Evolutionary conservation across 2,113 vertebrate genomes (phyloP).

Genomic region (Corvus hawaiiensis): DNA sequence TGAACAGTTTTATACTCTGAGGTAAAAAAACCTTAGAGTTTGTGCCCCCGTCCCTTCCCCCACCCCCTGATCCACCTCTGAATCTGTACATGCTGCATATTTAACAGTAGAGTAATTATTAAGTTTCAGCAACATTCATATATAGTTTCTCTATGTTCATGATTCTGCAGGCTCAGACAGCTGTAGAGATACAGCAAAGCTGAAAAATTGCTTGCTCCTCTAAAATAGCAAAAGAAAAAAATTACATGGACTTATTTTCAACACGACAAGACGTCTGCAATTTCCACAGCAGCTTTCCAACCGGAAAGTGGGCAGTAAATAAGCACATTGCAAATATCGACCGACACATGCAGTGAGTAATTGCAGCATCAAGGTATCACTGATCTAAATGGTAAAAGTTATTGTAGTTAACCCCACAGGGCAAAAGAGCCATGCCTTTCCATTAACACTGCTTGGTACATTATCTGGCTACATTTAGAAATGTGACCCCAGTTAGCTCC

Average conservation of each 20-base stretch:
- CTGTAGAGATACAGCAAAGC: neutral
- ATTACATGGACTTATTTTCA: conserved; percentile 58
- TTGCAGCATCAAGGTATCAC: conserved; percentile 40
- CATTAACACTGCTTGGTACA: conserved; percentile 24
- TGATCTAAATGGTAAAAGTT: conserved; percentile 31
- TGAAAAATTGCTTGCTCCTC: conserved; percentile 23
- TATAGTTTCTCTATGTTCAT: neutral
- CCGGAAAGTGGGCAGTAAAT: conserved; percentile 32
- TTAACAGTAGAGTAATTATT: neutral
- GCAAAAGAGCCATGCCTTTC: conserved; percentile 15
- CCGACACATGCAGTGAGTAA: conserved; percentile 47
- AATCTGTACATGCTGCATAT: neutral
- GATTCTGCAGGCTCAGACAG: conserved; percentile 43
- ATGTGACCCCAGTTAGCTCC: conserved; percentile 17
- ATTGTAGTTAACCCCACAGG: conserved; percentile 25
- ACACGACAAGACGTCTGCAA: neutral
- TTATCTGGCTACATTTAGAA: conserved; percentile 26
- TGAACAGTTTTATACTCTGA: neutral
- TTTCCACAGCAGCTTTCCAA: conserved; percentile 34
- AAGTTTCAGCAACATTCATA: conserved; percentile 21
- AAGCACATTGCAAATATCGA: conserved; percentile 51
- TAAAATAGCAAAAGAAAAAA: neutral
- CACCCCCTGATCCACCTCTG: neutral
- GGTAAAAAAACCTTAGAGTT: neutral
- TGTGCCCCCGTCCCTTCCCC: neutral